A percentile compares a stretch with the other conserved stretches of the same genome.
These are phyloP conservation scores for Drepana falcataria DNA, from an alignment of 2,888 invertebrate genomes.

Conservation along the genomic window DNA sequence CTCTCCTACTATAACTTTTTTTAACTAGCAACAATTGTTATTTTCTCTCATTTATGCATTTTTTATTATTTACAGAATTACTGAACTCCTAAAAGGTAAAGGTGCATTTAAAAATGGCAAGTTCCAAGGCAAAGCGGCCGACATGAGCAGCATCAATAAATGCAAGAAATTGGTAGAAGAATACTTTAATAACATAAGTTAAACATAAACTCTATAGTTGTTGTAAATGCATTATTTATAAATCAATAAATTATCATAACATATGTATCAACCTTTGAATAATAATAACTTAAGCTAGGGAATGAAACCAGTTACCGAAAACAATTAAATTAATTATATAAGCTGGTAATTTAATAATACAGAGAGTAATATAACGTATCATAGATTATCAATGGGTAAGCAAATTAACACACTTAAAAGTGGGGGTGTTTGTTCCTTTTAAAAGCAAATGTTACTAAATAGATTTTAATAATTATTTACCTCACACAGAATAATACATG, in stretches of 20 bases:
- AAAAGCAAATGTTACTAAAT: too few relatives aligned
- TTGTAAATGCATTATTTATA: slow-evolving; percentile 7
- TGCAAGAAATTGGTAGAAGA: slow-evolving; percentile 81
- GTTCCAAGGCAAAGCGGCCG: slow-evolving; percentile 87
- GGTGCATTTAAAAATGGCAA: slow-evolving; percentile 85
- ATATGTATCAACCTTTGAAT: slow-evolving; percentile 2
- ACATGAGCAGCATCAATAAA: slow-evolving; percentile 80
- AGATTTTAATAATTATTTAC: too few relatives aligned
- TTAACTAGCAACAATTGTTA: too few relatives aligned
- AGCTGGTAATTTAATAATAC: too few relatives aligned
- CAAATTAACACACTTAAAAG: too few relatives aligned
- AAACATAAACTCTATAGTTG: slow-evolving; percentile 4
- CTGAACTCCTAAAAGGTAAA: slow-evolving; percentile 84
- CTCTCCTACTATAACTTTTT: too few relatives aligned
- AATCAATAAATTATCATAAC: slow-evolving; percentile 9
- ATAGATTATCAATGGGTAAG: too few relatives aligned
- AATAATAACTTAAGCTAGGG: slow-evolving; percentile 2
- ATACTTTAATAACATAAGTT: slow-evolving; percentile 64
- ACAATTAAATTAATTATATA: not conserved
- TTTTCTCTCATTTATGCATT: too few relatives aligned
- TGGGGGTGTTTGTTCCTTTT: too few relatives aligned
- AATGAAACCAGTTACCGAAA: not conserved
- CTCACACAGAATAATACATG: too few relatives aligned
- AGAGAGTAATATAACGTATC: too few relatives aligned
- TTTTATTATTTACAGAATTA: slow-evolving; percentile 70